These are phyloP conservation scores for Folsomia candida DNA, from an alignment of 2,888 invertebrate genomes.

Conservation along the genomic window DNA sequence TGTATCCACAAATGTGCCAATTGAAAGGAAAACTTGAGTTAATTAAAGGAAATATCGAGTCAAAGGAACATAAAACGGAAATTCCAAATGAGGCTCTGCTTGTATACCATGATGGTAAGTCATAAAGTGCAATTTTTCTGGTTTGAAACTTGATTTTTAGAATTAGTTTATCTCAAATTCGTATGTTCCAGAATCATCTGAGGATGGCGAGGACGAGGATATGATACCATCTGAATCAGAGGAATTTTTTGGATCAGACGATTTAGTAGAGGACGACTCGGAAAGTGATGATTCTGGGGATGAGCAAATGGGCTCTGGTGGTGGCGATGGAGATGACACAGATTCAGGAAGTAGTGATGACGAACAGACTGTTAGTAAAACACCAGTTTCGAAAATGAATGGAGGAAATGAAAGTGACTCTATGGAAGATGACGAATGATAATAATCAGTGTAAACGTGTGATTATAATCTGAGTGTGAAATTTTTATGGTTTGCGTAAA, in stretches of 20 bases:
- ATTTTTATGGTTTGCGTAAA: no score
- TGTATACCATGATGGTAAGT: conserved; percentile 59
- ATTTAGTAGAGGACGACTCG: conserved; percentile 52
- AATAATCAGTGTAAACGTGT: no score
- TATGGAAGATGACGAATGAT: conserved; percentile 45
- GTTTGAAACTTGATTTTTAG: neutral
- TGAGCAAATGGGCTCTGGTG: neutral
- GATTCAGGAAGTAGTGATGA: neutral
- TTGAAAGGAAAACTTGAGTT: conserved; percentile 65
- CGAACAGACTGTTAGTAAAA: neutral
- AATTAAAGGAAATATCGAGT: conserved; percentile 60
- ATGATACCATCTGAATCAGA: conserved; percentile 51
- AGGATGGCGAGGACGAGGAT: conserved; percentile 52
- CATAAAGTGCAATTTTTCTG: neutral
- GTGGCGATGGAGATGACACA: no score
- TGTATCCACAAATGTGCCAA: conserved; percentile 60
- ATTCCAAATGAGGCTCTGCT: conserved; percentile 57
- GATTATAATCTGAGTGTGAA: no score
- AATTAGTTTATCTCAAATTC: conserved; percentile 6
- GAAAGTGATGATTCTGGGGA: conserved; percentile 51
- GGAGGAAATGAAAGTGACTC: conserved; percentile 33
- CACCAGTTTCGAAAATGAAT: conserved; percentile 8
- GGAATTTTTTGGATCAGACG: conserved; percentile 46
- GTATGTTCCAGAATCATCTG: conserved; percentile 50
- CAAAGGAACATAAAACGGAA: conserved; percentile 55